Conservation (phyloP, 2,888 invertebrate species). For the Drosophila longiperda region DNA sequence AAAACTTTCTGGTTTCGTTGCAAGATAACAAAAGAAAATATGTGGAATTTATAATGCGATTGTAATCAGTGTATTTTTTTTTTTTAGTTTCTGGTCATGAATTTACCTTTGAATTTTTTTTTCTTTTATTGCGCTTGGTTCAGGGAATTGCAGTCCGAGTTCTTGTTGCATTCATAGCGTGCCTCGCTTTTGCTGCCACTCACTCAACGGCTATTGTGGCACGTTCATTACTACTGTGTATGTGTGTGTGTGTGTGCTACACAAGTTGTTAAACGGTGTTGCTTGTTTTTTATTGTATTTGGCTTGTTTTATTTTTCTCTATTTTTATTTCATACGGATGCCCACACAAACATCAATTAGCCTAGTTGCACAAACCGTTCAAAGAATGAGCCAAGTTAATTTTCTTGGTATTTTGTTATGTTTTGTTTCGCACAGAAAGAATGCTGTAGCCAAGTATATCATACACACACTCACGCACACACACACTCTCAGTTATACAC, state of each 20-base stretch:
- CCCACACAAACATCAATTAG: constrained; percentile 69
- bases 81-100: background rate
- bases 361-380: constrained; percentile 52
- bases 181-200: constrained; percentile 11
- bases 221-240: constrained; percentile 25
- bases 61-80: background rate
- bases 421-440: constrained; percentile 23
- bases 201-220: constrained; percentile 40
- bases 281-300: constrained; percentile 35
- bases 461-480: constrained; percentile 6
- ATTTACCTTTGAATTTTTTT: constrained; percentile 37
- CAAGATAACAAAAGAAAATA: background rate
- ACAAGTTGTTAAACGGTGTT: constrained; percentile 6
- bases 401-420: constrained; percentile 60
- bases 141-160: constrained; percentile 17
- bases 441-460: constrained; percentile 47
- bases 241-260: background rate
- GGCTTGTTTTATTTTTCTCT: constrained; percentile 36
- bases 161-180: constrained; percentile 59
- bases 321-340: constrained; percentile 39
- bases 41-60: background rate
- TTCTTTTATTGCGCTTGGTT: constrained; percentile 3
- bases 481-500: constrained; percentile 3
- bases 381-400: constrained; percentile 63
- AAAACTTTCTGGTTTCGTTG: background rate